Base-by-base conservation (phyloP, 2,797 vertebrate species). In the Falco berigora region DNA sequence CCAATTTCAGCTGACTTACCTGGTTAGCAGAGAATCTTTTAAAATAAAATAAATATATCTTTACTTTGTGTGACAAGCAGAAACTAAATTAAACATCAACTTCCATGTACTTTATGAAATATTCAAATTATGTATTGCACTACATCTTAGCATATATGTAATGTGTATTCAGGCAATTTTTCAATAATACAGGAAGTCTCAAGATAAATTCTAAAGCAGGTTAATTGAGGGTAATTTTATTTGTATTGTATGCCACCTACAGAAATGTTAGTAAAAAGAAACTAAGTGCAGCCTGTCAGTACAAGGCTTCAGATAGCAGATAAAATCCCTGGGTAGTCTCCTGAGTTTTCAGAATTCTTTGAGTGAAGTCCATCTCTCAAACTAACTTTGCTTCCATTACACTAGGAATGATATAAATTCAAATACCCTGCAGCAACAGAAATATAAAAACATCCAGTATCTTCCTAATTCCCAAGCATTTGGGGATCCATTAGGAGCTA, bases 41-140 rank as follows among this genome's bases (percentile, higher is more conserved):
- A 77, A 77, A 88, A 91, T 59, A 75, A 93, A 94, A 66, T 25
- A 84, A 91, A 88, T 68, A 30, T 23, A 61, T 69, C 81, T 92
- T 94, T 90, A 53, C 14, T 76, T 78, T 56, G 28, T 88, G 47
- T 81, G 52, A 69, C 36, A 85, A 95, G 40, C 7, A 90, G 63
- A 94, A 92, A 49, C 80, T 79, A 67, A 94, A 94, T 95, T 92
- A 90, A 94, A 74, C 49, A 79, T 90, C 23, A 77, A 13, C 13
- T 75, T 84, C 34, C 24, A 25, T 38, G 36, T 71, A 47, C 19
- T 81, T 40, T 38, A 67, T 90, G 23, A 92, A 96, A 90, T 76
- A 92, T 78, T 95, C 34, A 81, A 38, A n/a, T 49, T 77, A 58
- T 46, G 10, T 42, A 56, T 90, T 67, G 17, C 71, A 71, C 52